Conservation (phyloP, 2,797 vertebrate genomes). For the Crenichthys baileyi region DNA sequence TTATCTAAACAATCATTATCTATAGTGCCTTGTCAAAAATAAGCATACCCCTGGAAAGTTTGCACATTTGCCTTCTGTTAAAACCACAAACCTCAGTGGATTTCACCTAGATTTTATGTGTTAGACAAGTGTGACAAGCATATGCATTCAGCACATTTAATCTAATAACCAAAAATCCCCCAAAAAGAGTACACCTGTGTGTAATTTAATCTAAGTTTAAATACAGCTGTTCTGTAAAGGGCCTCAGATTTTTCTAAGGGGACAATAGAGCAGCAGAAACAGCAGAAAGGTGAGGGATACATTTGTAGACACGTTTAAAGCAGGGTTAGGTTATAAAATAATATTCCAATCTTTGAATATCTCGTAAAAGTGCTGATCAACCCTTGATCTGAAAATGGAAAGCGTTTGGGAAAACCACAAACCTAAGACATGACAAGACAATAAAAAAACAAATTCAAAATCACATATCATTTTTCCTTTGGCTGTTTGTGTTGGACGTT, state of each 20-base stretch:
- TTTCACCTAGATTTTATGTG: neutral
- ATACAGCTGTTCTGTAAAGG: neutral
- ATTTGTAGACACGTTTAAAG: neutral
- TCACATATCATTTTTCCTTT: too few relatives aligned
- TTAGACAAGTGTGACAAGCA: neutral
- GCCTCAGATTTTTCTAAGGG: neutral
- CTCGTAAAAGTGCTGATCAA: neutral
- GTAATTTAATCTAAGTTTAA: neutral
- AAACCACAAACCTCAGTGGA: neutral
- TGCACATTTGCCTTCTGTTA: neutral
- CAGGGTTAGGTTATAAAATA: neutral
- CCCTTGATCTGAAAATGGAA: neutral
- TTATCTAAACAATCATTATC: slow-evolving; percentile 14
- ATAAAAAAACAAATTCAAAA: neutral
- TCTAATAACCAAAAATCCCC: neutral
- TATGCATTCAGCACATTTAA: neutral
- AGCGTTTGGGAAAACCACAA: neutral
- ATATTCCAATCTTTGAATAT: neutral
- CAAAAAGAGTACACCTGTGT: neutral
- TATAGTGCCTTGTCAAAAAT: neutral
- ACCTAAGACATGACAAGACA: neutral
- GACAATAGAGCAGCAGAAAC: neutral
- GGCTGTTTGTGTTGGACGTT: neutral
- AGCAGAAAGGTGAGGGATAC: too few relatives aligned
- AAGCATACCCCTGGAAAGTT: neutral